Evolutionary conservation across 2,797 vertebrate species (phyloP), one percentile per base, ranked within the genome.

Genomic region (Halcyon smyrnensis): DNA sequence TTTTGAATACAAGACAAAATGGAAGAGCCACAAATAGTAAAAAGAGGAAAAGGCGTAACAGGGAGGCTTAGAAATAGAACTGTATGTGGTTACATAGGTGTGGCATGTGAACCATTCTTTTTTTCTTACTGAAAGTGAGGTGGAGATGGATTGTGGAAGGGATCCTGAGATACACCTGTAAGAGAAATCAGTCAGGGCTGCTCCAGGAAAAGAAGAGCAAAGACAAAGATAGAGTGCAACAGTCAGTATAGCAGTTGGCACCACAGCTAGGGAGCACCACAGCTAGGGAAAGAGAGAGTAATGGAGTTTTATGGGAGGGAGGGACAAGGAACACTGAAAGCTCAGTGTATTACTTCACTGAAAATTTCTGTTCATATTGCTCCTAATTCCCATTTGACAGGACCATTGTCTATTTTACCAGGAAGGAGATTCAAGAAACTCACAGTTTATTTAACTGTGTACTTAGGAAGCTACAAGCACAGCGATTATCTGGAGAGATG

Each of bases 341-440:
- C 70, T 77, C 77, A 48, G 32, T 89, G 59, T 90, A 46, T 93
- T 95, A 84, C 64, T 91, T 54, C 51, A 46, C 68, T 94, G 67
- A 69, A 79, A 73, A 92, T 84, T 63, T 95, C 78, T 95, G 69
- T 87, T 94, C 41, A 39, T 78, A 19, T 46, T 90, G 43, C 60
- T 62, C 60, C 75, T 39, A 77, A 71, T 80, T 75, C 21, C 82
- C 73, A 59, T 91, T 93, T 89, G 71, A 89, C 69, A 56, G 70
- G 82, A 70, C 87, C 37, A 60, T 71, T 93, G 30, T 57, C 67
- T 82, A n/a, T 76, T 83, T 56, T 77, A 67, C 16, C 32, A 94
- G 86, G 30, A 93, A 93, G 86, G 70, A 92, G 68, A 95, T 91
- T 82, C 30, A 82, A 79, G 36, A 94, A 90, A 89, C 76, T 88